Base-by-base conservation (phyloP, 2,888 invertebrate species). In the Galeruca laticollis region DNA sequence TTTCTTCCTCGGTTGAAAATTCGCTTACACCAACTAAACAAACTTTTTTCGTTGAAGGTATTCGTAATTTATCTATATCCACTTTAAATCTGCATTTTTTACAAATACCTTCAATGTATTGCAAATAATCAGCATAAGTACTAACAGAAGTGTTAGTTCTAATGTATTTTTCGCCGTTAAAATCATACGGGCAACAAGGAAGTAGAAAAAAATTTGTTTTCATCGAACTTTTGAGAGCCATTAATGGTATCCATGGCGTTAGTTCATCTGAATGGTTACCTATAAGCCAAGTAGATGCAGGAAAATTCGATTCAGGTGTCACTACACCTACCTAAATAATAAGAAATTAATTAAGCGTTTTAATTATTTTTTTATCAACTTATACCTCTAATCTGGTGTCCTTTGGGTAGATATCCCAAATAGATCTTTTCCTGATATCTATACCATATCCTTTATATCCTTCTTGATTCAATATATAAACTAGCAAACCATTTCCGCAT, bases 211-310 rank as follows among this genome's bases (percentile, higher is more conserved):
- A 97, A 69, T 92, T 92, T 69, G 93, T 92, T 33, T 87, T 87
- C 66, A 88, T 89, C 0, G 93, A 93, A 86, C 93, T 93, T 68
- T 89, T 88, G 0, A 95, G 91, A 31, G 98, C 93, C 78, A 99
- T 91, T 0, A 98, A 92, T 20, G 99, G 97, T 79, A 99, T 92
- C 99, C 99, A 99, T 0, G 98, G 98, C 9, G 99, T 98, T n/a
- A 99, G 86, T 84, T 99, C 99, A 87, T 99, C 99, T 13, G 98
- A 97, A 87, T 99, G 99, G 86, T 99, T 99, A 62, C 99, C 99
- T 83, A 99, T 97, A 61, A 99, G 86, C 97, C 98, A 98, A 81
- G 96, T 94, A 33, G 88, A 89, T n/a, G 91, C 89, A 9, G 92
- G 90, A 80, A 93, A 95, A 52, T 89, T 81, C 72, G 88, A 88